phyloP scores from a whole-genome alignment of 2,113 vertebrate species.

The Sebastes fasciatus region DNA sequence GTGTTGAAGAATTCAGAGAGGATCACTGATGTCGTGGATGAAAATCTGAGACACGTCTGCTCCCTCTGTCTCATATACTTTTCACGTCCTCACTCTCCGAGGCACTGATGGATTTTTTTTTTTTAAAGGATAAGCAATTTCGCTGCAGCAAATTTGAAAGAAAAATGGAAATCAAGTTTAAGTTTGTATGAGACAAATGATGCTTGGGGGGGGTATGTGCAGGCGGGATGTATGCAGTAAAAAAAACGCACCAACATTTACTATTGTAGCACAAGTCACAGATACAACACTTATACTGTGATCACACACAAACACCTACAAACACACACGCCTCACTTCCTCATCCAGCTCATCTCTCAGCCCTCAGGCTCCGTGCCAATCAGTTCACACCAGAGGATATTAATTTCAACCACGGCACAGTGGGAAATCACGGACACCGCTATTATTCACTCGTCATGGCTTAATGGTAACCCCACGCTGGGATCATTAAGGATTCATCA shows the following conservation, averaged over 20 bases:
- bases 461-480: slow-evolving; percentile 51
- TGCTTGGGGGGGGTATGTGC: background rate
- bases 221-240: background rate
- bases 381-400: slow-evolving; percentile 66
- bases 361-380: slow-evolving; percentile 50
- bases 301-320: slow-evolving; percentile 4
- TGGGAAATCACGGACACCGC: slow-evolving; percentile 44
- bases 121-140: slow-evolving; percentile 21
- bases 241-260: background rate
- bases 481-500: slow-evolving; percentile 62
- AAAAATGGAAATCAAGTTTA: slow-evolving; percentile 1
- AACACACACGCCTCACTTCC: background rate
- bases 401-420: slow-evolving; percentile 52
- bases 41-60: slow-evolving; percentile 41
- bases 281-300: background rate
- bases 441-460: slow-evolving; percentile 58
- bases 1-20: slow-evolving; percentile 47
- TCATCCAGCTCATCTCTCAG: slow-evolving; percentile 44
- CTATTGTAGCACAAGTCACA: background rate
- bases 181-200: slow-evolving; percentile 2
- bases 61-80: background rate
- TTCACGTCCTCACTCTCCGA: slow-evolving; percentile 15
- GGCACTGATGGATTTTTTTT: slow-evolving; percentile 25
- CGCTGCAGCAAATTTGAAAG: background rate
- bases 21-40: slow-evolving; percentile 45